Conservation (phyloP, 2,888 invertebrate genomes). For the Hydrotaea cyrtoneurina region DNA sequence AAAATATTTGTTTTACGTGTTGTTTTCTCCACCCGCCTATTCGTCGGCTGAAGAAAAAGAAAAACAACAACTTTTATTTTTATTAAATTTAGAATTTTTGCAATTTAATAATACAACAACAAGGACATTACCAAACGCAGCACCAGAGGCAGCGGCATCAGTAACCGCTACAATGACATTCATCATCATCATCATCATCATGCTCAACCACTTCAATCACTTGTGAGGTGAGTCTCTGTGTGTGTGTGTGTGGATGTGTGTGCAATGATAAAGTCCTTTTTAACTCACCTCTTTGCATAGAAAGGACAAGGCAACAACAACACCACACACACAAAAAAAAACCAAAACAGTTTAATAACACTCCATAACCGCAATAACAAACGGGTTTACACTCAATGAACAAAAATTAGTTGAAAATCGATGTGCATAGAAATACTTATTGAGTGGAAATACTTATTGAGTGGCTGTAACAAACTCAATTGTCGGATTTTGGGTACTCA, state of each 20-base stretch:
- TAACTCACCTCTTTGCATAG: conserved; percentile 44
- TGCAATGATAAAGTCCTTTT: conserved; percentile 50
- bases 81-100: conserved; percentile 50
- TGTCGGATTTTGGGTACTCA: no score
- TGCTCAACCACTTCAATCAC: conserved; percentile 12
- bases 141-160: not conserved
- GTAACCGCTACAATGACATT: conserved; percentile 33
- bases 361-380: conserved; percentile 15
- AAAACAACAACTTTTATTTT: conserved; percentile 21
- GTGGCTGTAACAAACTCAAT: no score
- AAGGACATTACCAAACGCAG: not conserved
- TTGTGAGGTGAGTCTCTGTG: not conserved
- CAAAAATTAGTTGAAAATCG: not conserved
- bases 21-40: no score
- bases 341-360: conserved; percentile 37
- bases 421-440: no score
- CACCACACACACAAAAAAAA: not conserved
- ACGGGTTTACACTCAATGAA: not conserved
- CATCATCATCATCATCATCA: conserved; percentile 21
- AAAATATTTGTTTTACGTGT: conserved; percentile 18
- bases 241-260: conserved; percentile 7
- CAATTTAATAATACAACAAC: conserved; percentile 37
- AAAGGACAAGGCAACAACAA: not conserved
- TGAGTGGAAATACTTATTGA: no score
- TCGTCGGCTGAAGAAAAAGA: not conserved